Evolutionary conservation across 2,888 invertebrate species (phyloP), one percentile per base, ranked within the genome.

Genomic region (Gryllus longicercus): DNA sequence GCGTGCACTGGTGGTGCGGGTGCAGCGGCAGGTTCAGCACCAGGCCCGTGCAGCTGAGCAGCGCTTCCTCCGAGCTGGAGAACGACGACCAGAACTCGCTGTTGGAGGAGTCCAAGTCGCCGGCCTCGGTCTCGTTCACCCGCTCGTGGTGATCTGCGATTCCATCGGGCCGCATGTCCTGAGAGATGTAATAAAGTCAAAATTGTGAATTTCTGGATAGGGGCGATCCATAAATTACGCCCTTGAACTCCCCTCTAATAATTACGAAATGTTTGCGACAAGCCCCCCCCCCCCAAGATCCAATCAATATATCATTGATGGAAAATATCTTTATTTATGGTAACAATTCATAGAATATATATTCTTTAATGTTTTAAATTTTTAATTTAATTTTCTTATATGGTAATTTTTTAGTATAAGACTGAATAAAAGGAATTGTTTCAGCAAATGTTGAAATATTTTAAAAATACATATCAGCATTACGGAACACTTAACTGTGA

Each of bases 11-110:
- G 4, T 87, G 85, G 84, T 92, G 91, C 0, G 93, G 93, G 0
- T 91, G 92, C 5, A 94, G 86, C 0, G 94, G 94, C 51, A 94
- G 87, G 86, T 93, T 93, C 11, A 94, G 87, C 81, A 94, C 91
- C 74, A 94, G 87, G 0, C 94, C 94, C 51, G 91, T 92, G 83
- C 94, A 94, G 84, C 93, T 92, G 18, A 93, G 85, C 8, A 94
- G 87, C 0, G 93, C 92, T 85, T 94, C 94, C 85, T 94, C 94
- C 76, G 93, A 93, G 85, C 93, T 93, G 23, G 94, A 94, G 88
- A 94, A 94, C 0, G 94, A 94, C 0, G 94, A 94, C 92, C 93
- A 94, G 87, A 92, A 93, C 86, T 94, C 94, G 0, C 93, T 93
- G 87, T 93, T 92, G 83, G 93, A 93, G 87, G 91, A 91, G 85